phyloP scores from a whole-genome alignment of 2,113 vertebrate species.

The Eclectus roratus region DNA sequence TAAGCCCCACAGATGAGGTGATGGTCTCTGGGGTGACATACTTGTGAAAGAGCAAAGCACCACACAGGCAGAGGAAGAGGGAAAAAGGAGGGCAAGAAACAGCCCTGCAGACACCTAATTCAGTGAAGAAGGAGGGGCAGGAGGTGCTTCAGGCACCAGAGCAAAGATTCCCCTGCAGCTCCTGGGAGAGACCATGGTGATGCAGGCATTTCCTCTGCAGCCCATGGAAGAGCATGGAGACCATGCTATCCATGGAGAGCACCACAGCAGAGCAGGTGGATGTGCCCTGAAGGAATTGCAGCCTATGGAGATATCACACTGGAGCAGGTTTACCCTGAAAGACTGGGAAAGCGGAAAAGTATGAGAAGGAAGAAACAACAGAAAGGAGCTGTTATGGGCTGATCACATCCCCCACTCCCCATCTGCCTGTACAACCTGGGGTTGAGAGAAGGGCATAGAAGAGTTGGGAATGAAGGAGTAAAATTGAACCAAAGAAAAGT shows the following conservation, averaged over 20 bases:
- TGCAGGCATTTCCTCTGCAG: neutral
- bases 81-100: neutral
- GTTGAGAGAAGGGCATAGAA: neutral
- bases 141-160: fast-evolving
- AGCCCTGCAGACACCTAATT: neutral
- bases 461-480: neutral
- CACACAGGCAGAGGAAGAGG: neutral
- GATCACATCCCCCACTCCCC: neutral
- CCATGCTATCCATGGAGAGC: neutral
- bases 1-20: fast-evolving
- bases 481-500: neutral
- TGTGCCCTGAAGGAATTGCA: neutral
- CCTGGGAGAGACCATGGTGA: fast-evolving
- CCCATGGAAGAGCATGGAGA: neutral
- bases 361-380: neutral
- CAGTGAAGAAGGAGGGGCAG: neutral
- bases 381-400: neutral
- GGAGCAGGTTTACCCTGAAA: neutral
- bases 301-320: neutral
- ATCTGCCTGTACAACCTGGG: neutral
- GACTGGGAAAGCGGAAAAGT: neutral
- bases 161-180: neutral
- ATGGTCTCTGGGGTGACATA: fast-evolving
- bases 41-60: neutral
- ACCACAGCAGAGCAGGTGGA: neutral